Percentiles rank a stretch among this genome's conserved stretches.
Conservation (phyloP, 2,888 invertebrate genomes). For the Netelia inedita region DNA sequence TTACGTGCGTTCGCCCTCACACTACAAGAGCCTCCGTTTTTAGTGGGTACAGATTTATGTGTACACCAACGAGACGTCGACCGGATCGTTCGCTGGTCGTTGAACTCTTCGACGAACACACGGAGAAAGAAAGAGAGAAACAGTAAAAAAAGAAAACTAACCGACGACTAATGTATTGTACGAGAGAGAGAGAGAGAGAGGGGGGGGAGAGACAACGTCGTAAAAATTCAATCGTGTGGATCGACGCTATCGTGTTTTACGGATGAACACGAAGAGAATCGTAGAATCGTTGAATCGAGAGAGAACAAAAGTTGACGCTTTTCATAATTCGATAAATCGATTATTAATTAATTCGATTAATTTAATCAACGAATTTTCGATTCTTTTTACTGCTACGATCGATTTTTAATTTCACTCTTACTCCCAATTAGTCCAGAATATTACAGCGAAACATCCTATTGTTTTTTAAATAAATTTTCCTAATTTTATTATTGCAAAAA, state of each 20-base stretch:
- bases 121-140: conserved; percentile 37
- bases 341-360: no score
- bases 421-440: no score
- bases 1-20: conserved; percentile 64
- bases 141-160: conserved; percentile 30
- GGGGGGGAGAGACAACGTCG: conserved; percentile 13
- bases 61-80: conserved; percentile 47
- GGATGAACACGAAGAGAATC: neutral
- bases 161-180: conserved; percentile 21
- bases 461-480: neutral
- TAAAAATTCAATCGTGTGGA: conserved; percentile 24
- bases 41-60: conserved; percentile 60
- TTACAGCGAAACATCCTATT: no score
- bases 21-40: conserved; percentile 48
- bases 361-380: no score
- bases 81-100: conserved; percentile 45
- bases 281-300: neutral
- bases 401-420: no score
- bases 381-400: no score
- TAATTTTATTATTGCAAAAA: neutral
- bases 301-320: no score
- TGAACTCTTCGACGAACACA: conserved; percentile 52
- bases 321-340: no score
- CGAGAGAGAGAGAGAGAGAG: neutral
- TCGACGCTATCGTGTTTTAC: neutral